phyloP scores from a whole-genome alignment of 2,797 vertebrate species.

The Malacoraja senta region DNA sequence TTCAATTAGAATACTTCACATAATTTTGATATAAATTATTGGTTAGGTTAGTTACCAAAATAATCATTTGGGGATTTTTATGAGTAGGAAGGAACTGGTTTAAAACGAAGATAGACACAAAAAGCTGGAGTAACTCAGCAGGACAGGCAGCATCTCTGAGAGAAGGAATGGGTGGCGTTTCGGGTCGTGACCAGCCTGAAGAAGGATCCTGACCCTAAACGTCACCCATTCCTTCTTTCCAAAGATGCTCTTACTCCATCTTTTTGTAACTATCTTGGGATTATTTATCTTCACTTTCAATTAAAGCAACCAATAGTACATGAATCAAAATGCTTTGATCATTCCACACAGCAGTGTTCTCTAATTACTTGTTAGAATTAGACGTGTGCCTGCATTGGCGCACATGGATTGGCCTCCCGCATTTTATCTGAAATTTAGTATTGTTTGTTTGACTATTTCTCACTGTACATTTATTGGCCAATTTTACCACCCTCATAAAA shows the following conservation, averaged over 20 bases:
- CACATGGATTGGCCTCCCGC: not conserved
- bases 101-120: too few relatives aligned
- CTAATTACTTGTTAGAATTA: not conserved
- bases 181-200: too few relatives aligned
- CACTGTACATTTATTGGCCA: not conserved
- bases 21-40: slow-evolving; percentile 34
- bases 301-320: not conserved
- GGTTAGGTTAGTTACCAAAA: slow-evolving; percentile 19
- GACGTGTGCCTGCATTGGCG: not conserved
- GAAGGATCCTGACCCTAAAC: too few relatives aligned
- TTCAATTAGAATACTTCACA: slow-evolving; percentile 31
- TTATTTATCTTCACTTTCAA: slow-evolving; percentile 28
- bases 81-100: too few relatives aligned
- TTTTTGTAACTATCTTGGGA: not conserved
- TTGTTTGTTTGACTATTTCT: not conserved
- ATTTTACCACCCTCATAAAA: not conserved
- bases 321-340: slow-evolving; percentile 5
- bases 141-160: too few relatives aligned
- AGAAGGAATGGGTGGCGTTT: too few relatives aligned
- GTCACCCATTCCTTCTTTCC: too few relatives aligned
- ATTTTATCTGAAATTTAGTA: not conserved
- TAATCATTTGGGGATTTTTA: not conserved
- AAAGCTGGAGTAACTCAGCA: too few relatives aligned
- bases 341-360: slow-evolving; percentile 1
- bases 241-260: too few relatives aligned